Base-by-base conservation (phyloP, 2,797 vertebrate species). In the Esox masquinongy region DNA sequence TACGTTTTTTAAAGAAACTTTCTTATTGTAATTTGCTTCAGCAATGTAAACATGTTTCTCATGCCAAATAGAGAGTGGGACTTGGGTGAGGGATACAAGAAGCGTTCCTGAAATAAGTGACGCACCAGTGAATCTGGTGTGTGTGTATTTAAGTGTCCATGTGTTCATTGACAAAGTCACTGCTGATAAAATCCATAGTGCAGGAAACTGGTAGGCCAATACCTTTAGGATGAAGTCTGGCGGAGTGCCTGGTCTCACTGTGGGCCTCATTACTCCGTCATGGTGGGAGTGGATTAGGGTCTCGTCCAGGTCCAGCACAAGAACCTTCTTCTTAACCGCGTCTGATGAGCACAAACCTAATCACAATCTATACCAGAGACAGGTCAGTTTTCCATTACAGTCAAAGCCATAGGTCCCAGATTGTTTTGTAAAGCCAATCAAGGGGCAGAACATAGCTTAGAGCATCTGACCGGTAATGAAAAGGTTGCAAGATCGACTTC, bases 161-260 rank as follows among this genome's bases (percentile, higher is more conserved):
- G 36, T 8, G 36, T 3, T 3, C 36, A 39, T 3, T 61, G 9
- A 26, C 56, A 61, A 26, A 12, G 24, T 64, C 24, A 64, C 26
- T 12, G 15, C 15, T 15, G 5, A 63, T 26, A 14, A 31, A 64
- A 31, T 31, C 24, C 15, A 14, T 26, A 24, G 24, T 63, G 3
- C 12, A n/a, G 12, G 43, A 2, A 31, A 67, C 7, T 2, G 16
- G 15, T 7, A 67, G 14, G 31, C 64, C 31, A 31, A 17, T 67
- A 97, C 97, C 95, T 97, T 98, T 3, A 98, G 92, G 83, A 97
- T 97, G 88, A 98, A 98, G 87, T 98, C 97, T 2, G 97, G 97
- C n/a, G 97, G 97, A 0, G 96, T 98, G 77, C 97, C 97, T 1
- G 97, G 96, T 84, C 96, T 93, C 80, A 98, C 97, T 59, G 96